Percentiles rank a stretch among this genome's conserved stretches.
These are phyloP conservation scores for Peucedramus taeniatus DNA, from an alignment of 2,113 vertebrate species.

Conservation along the genomic window DNA sequence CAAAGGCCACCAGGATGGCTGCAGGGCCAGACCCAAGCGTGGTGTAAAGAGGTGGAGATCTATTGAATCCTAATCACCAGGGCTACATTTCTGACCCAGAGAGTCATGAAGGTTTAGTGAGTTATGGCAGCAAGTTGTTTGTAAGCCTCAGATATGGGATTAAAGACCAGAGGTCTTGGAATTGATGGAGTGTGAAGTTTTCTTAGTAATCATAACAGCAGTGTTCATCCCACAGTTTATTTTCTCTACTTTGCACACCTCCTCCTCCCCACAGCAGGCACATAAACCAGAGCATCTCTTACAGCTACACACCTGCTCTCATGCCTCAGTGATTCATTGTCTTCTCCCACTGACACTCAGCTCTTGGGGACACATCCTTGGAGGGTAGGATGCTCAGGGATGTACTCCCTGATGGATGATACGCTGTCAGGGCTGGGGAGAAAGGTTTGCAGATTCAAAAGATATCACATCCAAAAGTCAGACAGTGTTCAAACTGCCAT, in stretches of 20 bases:
- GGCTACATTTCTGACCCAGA: neutral
- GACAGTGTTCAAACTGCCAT: neutral
- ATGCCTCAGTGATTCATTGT: neutral
- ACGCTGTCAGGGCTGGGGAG: neutral
- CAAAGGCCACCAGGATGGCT: neutral
- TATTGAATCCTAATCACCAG: neutral
- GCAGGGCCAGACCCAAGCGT: rapidly evolving
- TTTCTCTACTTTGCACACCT: neutral
- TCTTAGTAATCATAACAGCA: neutral
- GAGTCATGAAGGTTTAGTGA: neutral
- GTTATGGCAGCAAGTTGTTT: neutral
- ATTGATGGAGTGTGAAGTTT: neutral
- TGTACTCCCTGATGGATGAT: neutral
- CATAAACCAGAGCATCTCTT: neutral
- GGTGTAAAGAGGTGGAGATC: neutral
- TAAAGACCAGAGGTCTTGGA: neutral
- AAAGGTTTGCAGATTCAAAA: neutral
- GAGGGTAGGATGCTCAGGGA: neutral
- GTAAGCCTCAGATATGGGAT: neutral
- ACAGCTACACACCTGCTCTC: neutral
- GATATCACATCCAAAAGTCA: neutral
- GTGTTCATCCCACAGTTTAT: neutral
- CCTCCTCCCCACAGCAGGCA: neutral
- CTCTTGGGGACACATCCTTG: neutral
- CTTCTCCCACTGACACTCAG: neutral